Conservation (phyloP, 2,113 vertebrate genomes). For the Halcyon senegalensis region DNA sequence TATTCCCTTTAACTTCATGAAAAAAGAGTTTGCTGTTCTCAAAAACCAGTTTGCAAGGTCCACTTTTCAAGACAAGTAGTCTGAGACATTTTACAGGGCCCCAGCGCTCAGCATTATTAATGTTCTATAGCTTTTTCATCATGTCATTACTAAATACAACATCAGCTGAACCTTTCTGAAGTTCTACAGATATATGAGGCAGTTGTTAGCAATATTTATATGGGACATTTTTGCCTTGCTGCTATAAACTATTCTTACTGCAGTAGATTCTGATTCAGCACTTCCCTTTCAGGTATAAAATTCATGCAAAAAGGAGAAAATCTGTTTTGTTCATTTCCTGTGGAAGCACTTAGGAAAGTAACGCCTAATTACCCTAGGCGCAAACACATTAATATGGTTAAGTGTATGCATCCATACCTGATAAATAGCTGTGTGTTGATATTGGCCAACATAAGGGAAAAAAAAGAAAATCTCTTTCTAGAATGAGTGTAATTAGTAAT, state of each 20-base stretch:
- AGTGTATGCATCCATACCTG: neutral
- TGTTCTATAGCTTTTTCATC: slow-evolving; percentile 59
- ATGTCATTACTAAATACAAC: slow-evolving; percentile 64
- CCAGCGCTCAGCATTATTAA: slow-evolving; percentile 44
- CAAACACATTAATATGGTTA: neutral
- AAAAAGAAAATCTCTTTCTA: neutral
- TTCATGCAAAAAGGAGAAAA: neutral
- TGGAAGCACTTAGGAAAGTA: neutral
- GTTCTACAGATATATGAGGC: slow-evolving; percentile 51
- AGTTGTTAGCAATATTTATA: slow-evolving; percentile 57
- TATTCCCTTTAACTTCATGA: neutral
- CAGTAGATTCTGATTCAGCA: slow-evolving; percentile 48
- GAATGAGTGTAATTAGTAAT: neutral
- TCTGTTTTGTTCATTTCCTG: neutral
- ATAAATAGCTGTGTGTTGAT: neutral
- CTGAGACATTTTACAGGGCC: slow-evolving; percentile 29
- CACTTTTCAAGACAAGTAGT: slow-evolving; percentile 7
- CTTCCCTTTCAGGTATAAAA: slow-evolving; percentile 36
- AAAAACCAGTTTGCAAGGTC: neutral
- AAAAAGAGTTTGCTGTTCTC: neutral
- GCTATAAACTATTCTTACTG: slow-evolving; percentile 34
- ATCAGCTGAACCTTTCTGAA: slow-evolving; percentile 38
- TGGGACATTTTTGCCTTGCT: slow-evolving; percentile 28
- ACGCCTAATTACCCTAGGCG: neutral
- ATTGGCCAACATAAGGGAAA: neutral